These are phyloP conservation scores for Lepidonotus clava DNA, from an alignment of 2,888 invertebrate species.

Conservation along the genomic window DNA sequence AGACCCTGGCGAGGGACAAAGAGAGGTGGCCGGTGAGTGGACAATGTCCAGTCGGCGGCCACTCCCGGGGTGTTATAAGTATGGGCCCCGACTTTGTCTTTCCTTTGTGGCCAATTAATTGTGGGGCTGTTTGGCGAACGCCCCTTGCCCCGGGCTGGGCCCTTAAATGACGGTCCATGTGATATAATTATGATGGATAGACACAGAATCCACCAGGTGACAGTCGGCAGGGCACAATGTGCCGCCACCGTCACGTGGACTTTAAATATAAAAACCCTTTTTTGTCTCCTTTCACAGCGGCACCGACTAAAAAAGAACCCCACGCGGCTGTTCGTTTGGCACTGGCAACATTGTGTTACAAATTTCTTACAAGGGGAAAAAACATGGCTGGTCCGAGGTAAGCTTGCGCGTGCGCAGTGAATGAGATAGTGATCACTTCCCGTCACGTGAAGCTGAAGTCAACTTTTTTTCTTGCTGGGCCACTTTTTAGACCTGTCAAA, in stretches of 20 bases:
- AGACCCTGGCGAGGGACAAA: not conserved
- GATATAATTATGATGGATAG: constrained; percentile 51
- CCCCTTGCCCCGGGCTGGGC: constrained; percentile 29
- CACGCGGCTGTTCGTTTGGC: not conserved
- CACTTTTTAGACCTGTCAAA: not conserved
- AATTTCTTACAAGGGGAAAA: not conserved
- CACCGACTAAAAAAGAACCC: not conserved
- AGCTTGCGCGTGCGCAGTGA: constrained; percentile 35
- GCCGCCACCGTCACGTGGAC: not conserved
- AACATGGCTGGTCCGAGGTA: not conserved
- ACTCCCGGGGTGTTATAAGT: constrained; percentile 21
- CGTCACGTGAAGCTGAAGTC: constrained; percentile 27
- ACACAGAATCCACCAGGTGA: constrained; percentile 44
- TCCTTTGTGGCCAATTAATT: constrained; percentile 47
- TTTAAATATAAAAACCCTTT: constrained; percentile 43
- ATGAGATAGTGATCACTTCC: constrained; percentile 7
- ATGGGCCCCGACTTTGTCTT: constrained; percentile 46
- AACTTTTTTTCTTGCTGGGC: constrained; percentile 5
- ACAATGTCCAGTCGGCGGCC: constrained; percentile 42
- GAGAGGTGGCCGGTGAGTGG: constrained; percentile 23
- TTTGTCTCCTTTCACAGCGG: constrained; percentile 6
- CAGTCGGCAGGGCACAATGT: constrained; percentile 35
- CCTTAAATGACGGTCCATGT: constrained; percentile 27
- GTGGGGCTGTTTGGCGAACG: not conserved
- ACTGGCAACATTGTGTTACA: constrained; percentile 31